phyloP scores from a whole-genome alignment of 2,113 vertebrate genomes.

The Calypte anna region DNA sequence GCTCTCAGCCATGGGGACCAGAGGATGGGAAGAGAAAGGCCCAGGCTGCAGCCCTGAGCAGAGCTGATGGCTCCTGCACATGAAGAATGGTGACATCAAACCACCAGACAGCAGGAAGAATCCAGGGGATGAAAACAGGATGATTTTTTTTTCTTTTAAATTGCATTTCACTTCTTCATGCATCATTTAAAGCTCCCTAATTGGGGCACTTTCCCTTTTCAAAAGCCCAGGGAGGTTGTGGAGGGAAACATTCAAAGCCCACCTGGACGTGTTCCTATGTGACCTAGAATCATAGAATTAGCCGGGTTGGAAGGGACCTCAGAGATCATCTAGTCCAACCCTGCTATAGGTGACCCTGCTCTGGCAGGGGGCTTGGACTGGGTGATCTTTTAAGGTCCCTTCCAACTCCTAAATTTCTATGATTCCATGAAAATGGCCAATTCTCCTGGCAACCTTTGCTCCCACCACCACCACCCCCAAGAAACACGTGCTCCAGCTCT shows the following conservation, averaged over 20 bases:
- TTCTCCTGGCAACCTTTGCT: not conserved
- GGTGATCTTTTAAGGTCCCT: too few relatives aligned
- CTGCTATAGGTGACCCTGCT: too few relatives aligned
- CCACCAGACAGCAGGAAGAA: not conserved
- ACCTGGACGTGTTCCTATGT: too few relatives aligned
- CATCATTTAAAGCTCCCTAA: accelerated
- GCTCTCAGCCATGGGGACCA: not conserved
- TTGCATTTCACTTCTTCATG: not conserved
- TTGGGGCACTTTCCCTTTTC: not conserved
- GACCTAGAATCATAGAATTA: too few relatives aligned
- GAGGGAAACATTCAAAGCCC: too few relatives aligned
- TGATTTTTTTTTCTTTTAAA: not conserved
- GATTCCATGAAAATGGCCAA: too few relatives aligned
- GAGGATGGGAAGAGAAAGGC: not conserved
- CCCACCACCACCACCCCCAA: not conserved
- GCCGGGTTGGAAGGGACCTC: too few relatives aligned
- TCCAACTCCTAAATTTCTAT: too few relatives aligned
- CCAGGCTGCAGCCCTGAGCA: accelerated
- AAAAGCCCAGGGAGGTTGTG: not conserved
- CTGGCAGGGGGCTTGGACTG: too few relatives aligned
- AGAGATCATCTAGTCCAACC: too few relatives aligned
- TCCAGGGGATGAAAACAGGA: not conserved
- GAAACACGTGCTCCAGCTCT: not conserved
- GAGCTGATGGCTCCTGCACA: accelerated
- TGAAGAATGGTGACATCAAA: not conserved